These are phyloP conservation scores for Anguilla anguilla DNA, from an alignment of 2,797 vertebrate species.

Conservation along the genomic window DNA sequence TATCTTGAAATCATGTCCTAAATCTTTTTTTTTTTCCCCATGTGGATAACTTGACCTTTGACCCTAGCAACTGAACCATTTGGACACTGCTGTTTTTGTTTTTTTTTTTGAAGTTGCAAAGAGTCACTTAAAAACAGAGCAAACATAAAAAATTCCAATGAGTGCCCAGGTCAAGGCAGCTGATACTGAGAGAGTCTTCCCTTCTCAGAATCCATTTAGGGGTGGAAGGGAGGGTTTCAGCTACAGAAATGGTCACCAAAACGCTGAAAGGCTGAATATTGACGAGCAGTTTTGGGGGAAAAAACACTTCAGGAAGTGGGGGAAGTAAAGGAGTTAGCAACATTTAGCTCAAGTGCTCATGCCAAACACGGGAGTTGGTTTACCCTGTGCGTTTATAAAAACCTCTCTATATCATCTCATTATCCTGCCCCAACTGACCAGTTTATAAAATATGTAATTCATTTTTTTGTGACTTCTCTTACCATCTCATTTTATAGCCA, in stretches of 20 bases:
- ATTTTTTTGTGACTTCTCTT: neutral
- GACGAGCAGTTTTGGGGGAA: neutral
- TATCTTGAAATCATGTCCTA: neutral
- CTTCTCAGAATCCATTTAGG: neutral
- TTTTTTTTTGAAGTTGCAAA: too few species aligned
- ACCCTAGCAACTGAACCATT: neutral
- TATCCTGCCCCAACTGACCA: neutral
- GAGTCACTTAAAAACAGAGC: neutral
- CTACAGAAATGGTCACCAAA: neutral
- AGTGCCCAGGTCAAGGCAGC: neutral
- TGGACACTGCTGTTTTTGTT: neutral
- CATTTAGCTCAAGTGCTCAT: neutral
- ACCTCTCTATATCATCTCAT: neutral
- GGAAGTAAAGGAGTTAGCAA: neutral
- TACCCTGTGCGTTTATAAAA: neutral
- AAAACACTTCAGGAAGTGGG: neutral
- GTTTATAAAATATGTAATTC: neutral
- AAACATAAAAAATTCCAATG: neutral
- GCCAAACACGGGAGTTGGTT: neutral
- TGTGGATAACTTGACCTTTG: slow-evolving; percentile 10
- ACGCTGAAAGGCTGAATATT: neutral
- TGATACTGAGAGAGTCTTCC: neutral
- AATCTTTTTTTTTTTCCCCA: neutral
- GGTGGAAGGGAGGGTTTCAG: neutral
- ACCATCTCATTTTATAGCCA: neutral